These are phyloP conservation scores for Aurelia sp. DNA, from an alignment of 30 jellyfish, hydroid and myxozoan genomes.

Conservation along the genomic window DNA sequence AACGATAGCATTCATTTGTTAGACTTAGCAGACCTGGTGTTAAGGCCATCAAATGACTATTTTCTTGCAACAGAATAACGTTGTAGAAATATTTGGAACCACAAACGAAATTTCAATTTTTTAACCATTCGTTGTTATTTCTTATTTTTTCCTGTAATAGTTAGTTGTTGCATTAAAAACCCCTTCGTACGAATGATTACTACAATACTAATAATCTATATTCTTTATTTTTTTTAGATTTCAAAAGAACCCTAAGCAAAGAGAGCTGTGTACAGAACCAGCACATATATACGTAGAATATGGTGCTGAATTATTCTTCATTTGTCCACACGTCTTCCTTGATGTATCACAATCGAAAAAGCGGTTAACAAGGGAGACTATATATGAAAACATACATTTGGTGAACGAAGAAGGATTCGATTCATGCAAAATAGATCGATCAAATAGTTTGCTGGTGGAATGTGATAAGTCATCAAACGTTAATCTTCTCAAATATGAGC, in stretches of 20 bases:
- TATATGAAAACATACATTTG: slow-evolving; percentile 71
- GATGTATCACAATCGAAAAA: slow-evolving; percentile 14
- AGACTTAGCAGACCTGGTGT: too few species aligned
- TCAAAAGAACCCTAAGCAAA: background rate
- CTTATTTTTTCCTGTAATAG: too few species aligned
- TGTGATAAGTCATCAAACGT: slow-evolving; percentile 44
- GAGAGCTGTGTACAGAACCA: slow-evolving; percentile 47
- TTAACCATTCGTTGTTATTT: too few species aligned
- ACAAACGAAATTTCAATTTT: too few species aligned
- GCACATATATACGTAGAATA: slow-evolving; percentile 60
- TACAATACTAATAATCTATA: too few species aligned
- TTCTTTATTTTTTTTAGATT: slow-evolving; percentile 14
- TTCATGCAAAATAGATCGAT: slow-evolving; percentile 54
- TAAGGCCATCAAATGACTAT: too few species aligned
- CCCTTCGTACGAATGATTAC: too few species aligned
- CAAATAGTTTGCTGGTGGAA: slow-evolving; percentile 36
- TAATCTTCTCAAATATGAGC: slow-evolving; percentile 28
- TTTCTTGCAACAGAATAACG: too few species aligned
- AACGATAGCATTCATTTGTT: too few species aligned
- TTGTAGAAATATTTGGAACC: too few species aligned
- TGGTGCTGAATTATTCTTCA: slow-evolving; percentile 43
- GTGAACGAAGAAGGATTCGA: slow-evolving; percentile 74
- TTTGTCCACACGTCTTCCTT: slow-evolving; percentile 69
- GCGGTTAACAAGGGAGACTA: background rate
- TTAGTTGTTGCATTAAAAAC: too few species aligned